These are phyloP conservation scores for Haliclona indistincta DNA, from an alignment of 37 sponge, comb jelly and placozoan species.

Conservation along the genomic window DNA sequence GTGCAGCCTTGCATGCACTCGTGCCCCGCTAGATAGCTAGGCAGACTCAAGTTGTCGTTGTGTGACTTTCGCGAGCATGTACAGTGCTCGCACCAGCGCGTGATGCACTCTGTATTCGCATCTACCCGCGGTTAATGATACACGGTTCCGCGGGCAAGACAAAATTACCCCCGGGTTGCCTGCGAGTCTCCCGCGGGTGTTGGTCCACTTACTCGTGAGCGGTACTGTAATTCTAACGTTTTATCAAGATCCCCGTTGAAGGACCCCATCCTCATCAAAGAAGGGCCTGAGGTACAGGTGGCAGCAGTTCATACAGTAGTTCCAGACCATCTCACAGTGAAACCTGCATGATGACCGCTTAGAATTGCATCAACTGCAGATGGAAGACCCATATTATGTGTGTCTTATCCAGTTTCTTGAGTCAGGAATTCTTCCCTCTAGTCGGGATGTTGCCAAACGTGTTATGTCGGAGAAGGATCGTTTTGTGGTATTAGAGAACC, in stretches of 20 bases:
- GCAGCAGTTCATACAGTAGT: background rate
- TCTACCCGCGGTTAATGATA: too few species aligned
- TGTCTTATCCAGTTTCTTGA: background rate
- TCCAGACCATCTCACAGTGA: background rate
- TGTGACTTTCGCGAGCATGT: too few species aligned
- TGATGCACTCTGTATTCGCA: too few species aligned
- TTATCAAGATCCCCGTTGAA: constrained; percentile 7
- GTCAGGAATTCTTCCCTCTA: background rate
- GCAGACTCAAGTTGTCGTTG: too few species aligned
- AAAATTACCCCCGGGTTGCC: too few species aligned
- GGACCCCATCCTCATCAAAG: background rate
- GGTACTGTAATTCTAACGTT: constrained; percentile 23
- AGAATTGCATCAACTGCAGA: background rate
- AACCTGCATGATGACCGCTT: background rate
- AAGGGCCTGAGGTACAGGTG: background rate
- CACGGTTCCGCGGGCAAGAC: too few species aligned
- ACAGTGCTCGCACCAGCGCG: too few species aligned
- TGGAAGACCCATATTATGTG: background rate
- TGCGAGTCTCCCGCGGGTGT: too few species aligned
- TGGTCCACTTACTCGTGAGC: too few species aligned
- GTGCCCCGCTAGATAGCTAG: too few species aligned
- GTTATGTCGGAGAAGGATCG: background rate
- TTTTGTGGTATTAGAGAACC: background rate
- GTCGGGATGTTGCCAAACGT: background rate
- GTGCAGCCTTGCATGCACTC: too few species aligned